Evolutionary conservation across 2,797 vertebrate species (phyloP), one percentile per base, ranked within the genome.

Genomic region (Argentina silus): DNA sequence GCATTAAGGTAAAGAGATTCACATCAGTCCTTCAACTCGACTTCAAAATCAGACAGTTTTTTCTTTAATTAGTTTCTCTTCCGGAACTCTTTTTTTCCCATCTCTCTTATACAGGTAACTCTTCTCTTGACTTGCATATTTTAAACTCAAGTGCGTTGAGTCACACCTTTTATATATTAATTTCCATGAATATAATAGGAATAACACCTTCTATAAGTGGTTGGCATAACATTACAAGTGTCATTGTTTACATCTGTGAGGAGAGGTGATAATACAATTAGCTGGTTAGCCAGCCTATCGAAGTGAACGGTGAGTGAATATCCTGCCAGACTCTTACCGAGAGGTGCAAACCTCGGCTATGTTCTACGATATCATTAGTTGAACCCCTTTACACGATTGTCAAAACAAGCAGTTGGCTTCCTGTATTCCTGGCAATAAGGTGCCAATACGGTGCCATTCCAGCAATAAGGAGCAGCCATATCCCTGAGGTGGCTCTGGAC

Each of bases 1-100:
- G 60, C 42, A 27, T 67, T 67, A 72, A 62, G 47, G 48, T 68
- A 50, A 86, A 83, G 59, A 81, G 50, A 85, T 70, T 48, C 61
- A 75, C 50, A 70, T 74, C 60, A 73, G 69, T 74, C 56, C 56
- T 68, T 36, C 51, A 51, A 47, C 69, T 77, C 48, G 50, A 67
- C 63, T 72, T 72, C 53, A 72, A 21, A 44, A 60, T 45, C 10
- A 42, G n/a, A 55, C 51, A n/a, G n/a, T n/a, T 8, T 17, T 42
- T 51, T 67, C 10, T 43, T 42, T 69, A 15, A 6, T 69, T 61
- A 10, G 36, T 77, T 55, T 63, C 59, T 42, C 23, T n/a, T 8
- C 7, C 12, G 45, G 53, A 45, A 63, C 61, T 36, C 64, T 6
- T 42, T 66, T 72, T 23, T n/a, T n/a, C n/a, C 3, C 63, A 42